Conservation (phyloP, 2,797 vertebrate genomes). For the Chaunax sp. region DNA sequence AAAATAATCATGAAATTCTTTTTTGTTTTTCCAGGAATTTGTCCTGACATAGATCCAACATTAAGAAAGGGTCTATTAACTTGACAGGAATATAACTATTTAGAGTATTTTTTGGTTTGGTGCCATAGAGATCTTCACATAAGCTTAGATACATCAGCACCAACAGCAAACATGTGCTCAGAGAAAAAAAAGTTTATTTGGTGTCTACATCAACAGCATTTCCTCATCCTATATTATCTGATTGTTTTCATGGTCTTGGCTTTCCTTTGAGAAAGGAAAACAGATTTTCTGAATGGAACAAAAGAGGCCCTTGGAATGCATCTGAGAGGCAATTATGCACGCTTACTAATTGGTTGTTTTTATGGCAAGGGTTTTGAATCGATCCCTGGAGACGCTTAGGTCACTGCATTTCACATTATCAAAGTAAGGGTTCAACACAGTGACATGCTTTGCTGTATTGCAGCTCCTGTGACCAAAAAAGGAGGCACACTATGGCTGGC, state of each 20-base stretch:
- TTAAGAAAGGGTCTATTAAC: conserved; percentile 84
- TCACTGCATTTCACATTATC: conserved; percentile 81
- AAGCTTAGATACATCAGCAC: conserved; percentile 21
- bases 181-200: conserved; percentile 81
- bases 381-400: conserved; percentile 82
- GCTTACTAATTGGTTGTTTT: conserved; percentile 84
- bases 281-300: conserved; percentile 75
- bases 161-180: conserved; percentile 68
- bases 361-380: conserved; percentile 80
- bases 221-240: conserved; percentile 67
- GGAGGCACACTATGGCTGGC: conserved; percentile 25
- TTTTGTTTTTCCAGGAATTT: conserved; percentile 88
- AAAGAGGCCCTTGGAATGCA: conserved; percentile 75
- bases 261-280: conserved; percentile 59
- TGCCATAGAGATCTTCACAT: conserved; percentile 42
- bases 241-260: conserved; percentile 62
- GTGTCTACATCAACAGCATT: conserved; percentile 75
- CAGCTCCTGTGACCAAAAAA: conserved; percentile 70
- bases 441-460: conserved; percentile 31
- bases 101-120: conserved; percentile 87
- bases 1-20: conserved; percentile 88
- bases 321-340: conserved; percentile 72
- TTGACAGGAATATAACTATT: conserved; percentile 79
- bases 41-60: conserved; percentile 85
- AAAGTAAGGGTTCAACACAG: conserved; percentile 69